Conservation (phyloP, 2,888 invertebrate genomes). For the Orthonevra nobilis region DNA sequence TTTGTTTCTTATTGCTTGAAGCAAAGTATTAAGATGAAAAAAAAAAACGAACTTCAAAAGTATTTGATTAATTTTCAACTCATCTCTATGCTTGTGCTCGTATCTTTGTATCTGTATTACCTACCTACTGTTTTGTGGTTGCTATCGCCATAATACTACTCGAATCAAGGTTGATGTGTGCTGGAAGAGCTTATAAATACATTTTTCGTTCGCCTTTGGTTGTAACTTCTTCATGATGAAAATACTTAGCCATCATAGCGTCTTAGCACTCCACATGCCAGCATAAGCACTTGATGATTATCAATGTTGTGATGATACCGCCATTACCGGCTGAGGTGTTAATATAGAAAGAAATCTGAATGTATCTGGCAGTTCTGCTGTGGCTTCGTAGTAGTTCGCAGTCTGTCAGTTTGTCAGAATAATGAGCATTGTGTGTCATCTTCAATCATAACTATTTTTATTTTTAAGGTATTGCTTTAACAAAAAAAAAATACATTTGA, state of each 20-base stretch:
- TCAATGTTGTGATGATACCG: not conserved
- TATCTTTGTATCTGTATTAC: constrained; percentile 15
- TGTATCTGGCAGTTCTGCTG: constrained; percentile 1
- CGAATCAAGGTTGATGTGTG: constrained; percentile 30
- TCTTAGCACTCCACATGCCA: constrained; percentile 4
- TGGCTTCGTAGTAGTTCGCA: not conserved
- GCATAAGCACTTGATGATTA: constrained; percentile 2
- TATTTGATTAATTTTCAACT: constrained; percentile 13
- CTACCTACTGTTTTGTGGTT: constrained; percentile 29
- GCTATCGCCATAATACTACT: constrained; percentile 7
- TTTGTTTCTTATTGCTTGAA: too few relatives aligned
- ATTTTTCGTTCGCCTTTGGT: not conserved
- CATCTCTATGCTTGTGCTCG: not conserved
- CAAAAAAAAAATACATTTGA: too few relatives aligned
- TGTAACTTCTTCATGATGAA: not conserved
- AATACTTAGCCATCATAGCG: constrained; percentile 21
- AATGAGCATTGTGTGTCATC: not conserved
- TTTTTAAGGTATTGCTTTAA: not conserved
- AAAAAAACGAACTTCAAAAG: not conserved
- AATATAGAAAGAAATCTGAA: constrained; percentile 4
- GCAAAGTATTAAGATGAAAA: not conserved
- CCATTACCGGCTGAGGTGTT: not conserved
- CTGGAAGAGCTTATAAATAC: constrained; percentile 10
- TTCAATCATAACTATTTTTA: not conserved
- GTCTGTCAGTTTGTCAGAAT: constrained; percentile 17